These are phyloP conservation scores for Atta colombica DNA, from an alignment of 1,140 invertebrate species.

Conservation along the genomic window DNA sequence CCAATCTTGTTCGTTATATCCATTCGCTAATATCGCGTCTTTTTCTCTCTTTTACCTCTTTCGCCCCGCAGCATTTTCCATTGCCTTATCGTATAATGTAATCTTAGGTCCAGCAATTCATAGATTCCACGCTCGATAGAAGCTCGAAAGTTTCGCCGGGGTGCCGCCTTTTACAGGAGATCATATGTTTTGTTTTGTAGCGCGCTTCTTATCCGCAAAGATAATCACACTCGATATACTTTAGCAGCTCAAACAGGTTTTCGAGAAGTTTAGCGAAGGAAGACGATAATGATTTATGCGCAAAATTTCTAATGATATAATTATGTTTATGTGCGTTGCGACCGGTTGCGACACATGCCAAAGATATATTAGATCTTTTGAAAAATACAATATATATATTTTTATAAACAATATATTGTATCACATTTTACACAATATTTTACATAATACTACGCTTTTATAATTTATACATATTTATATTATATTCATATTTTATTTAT, in stretches of 20 bases:
- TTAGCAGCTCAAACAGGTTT: slow-evolving; percentile 43
- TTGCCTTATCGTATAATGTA: slow-evolving; percentile 70
- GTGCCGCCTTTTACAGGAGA: slow-evolving; percentile 45
- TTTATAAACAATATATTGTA: background rate
- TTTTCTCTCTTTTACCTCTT: slow-evolving; percentile 53
- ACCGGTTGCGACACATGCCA: background rate
- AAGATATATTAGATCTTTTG: background rate
- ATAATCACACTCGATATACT: slow-evolving; percentile 55
- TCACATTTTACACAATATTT: no score
- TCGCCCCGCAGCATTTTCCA: slow-evolving; percentile 58
- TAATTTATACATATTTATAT: background rate
- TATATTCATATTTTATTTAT: background rate
- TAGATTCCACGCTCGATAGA: slow-evolving; percentile 71
- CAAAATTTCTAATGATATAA: slow-evolving; percentile 55
- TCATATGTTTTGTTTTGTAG: slow-evolving; percentile 56
- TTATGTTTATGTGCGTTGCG: slow-evolving; percentile 33
- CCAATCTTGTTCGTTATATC: slow-evolving; percentile 74
- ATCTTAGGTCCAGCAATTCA: slow-evolving; percentile 72
- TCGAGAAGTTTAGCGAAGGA: background rate
- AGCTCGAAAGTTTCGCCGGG: slow-evolving; percentile 69
- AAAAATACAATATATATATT: background rate
- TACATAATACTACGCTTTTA: background rate
- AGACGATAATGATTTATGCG: slow-evolving; percentile 46
- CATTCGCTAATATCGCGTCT: slow-evolving; percentile 67
- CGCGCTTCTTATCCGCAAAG: slow-evolving; percentile 46